Evolutionary conservation across 2,888 invertebrate genomes (phyloP), one percentile per base, ranked within the genome.

Genomic region (Polymixis lichenea): DNA sequence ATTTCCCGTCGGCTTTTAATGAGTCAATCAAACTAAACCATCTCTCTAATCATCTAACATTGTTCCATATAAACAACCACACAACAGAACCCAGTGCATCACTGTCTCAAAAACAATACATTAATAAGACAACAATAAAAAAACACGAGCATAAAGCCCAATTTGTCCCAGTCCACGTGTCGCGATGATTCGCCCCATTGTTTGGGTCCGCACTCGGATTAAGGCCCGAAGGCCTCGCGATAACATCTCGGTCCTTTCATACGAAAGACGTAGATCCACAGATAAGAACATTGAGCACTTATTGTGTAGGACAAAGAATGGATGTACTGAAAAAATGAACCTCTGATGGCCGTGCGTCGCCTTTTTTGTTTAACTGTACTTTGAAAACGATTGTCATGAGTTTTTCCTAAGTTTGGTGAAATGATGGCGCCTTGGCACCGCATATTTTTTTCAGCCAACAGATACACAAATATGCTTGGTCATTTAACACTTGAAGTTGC

Each of bases 151-250:
- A 92, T 91, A 93, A 93, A 92, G 90, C 93, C 91, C 93, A 95
- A 94, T 94, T 95, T 94, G 93, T 93, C 92, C 89, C 87, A 66
- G 87, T 88, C 92, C 95, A 94, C 94, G 95, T 95, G 95, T 94
- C 92, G 86, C 87, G 88, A 87, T 89, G 90, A 91, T 89, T 89
- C 85, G 83, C 46, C 77, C 90, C 83, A 93, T 95, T 95, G 94
- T 95, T 89, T 90, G 91, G 88, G 70, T 90, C 93, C 91, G 87
- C 91, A 92, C 90, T 83, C 89, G 92, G 92, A 93, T 92, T 90
- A 90, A 89, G 88, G 89, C 89, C 91, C 86, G 81, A 86, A 66
- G 55, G 38, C 49, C 56, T 77, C 75, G 87, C 88, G 95, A 95
- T 95, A 95, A 94, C 90, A 93, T 94, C 95, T 92, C 86, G 86